A percentile compares a stretch with the other conserved stretches of the same genome.
phyloP scores from a whole-genome alignment of 2,888 invertebrate species.

The Leuctra nigra region DNA sequence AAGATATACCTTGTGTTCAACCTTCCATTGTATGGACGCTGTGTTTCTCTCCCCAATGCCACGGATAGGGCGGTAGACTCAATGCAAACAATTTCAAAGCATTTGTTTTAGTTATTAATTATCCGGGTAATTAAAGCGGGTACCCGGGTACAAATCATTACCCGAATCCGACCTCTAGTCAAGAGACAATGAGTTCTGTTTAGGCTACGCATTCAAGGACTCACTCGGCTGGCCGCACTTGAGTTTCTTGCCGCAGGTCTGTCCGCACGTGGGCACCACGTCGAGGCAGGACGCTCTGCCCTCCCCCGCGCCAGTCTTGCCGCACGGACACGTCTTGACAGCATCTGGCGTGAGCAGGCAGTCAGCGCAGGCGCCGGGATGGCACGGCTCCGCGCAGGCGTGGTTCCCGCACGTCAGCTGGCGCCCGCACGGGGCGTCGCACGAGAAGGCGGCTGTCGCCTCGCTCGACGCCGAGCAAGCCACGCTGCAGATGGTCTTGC shows the following conservation, averaged over 20 bases:
- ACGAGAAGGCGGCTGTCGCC: constrained; percentile 48
- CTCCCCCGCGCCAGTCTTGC: constrained; percentile 51
- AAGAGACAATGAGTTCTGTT: too few relatives aligned
- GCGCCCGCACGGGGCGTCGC: constrained; percentile 55
- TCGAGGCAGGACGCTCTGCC: constrained; percentile 66
- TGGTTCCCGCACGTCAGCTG: constrained; percentile 62
- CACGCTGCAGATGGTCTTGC: constrained; percentile 52
- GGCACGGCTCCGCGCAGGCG: constrained; percentile 59
- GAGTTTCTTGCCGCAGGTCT: constrained; percentile 43
- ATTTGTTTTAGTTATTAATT: too few relatives aligned
- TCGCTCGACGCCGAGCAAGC: constrained; percentile 52
- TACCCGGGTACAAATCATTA: too few relatives aligned
- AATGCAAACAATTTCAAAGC: too few relatives aligned
- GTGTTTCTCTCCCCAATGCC: too few relatives aligned
- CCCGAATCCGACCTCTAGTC: too few relatives aligned
- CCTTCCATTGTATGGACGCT: too few relatives aligned
- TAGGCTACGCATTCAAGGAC: constrained; percentile 27
- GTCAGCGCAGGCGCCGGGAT: constrained; percentile 56
- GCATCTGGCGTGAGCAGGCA: constrained; percentile 56
- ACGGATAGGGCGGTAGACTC: too few relatives aligned
- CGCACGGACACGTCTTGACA: constrained; percentile 69
- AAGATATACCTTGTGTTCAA: too few relatives aligned
- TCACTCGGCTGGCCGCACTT: constrained; percentile 42
- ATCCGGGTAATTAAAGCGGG: too few relatives aligned
- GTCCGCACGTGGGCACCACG: constrained; percentile 74